Base-by-base conservation (phyloP, 1,140 invertebrate species). In the Dreissena rostriformis region DNA sequence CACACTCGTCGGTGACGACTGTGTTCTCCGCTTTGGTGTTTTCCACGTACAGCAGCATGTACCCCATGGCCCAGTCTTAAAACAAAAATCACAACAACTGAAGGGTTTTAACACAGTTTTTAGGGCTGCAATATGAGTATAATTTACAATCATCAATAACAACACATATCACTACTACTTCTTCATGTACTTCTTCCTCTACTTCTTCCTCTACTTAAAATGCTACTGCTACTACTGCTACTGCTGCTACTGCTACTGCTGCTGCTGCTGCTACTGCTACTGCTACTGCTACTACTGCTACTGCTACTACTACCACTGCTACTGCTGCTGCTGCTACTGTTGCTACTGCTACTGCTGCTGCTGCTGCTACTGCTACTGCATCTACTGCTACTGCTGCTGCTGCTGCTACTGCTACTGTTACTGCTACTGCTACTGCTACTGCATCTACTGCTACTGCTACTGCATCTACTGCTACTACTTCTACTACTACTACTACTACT, bases 401-500 rank as follows among this genome's bases (percentile, higher is more conserved):
- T 57, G 19, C 53, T 57, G 19, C 53, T 57, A 57, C 53, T 19
- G 19, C 53, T 57, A 57, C 53, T 19, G 19, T 19, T 19, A 57
- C 53, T 57, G 19, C 53, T 57, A 57, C 53, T 57, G 19, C 53
- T 57, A 19, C 53, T 57, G 19, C 53, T 57, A 19, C 53, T 57
- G 19, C 53, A 14, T 12, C 53, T 57, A 19, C 53, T 57, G 53
- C 53, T 57, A 57, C 53, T 57, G 53, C 53, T 57, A 57, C 53
- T 57, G 53, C 53, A 14, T 14, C 53, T 57, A 19, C 53, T 57
- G 19, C 53, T 57, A 19, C 53, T 57, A 57, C 53, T 57, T 12
- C 53, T 57, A 57, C 53, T 57, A 57, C 53, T 57, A 57, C 53
- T 57, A 14, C 53, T 57, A 57, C 53, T 57, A 57, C 53, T 57